Evolutionary conservation across 1,140 invertebrate genomes (phyloP).

Genomic region (Gryon sp.): DNA sequence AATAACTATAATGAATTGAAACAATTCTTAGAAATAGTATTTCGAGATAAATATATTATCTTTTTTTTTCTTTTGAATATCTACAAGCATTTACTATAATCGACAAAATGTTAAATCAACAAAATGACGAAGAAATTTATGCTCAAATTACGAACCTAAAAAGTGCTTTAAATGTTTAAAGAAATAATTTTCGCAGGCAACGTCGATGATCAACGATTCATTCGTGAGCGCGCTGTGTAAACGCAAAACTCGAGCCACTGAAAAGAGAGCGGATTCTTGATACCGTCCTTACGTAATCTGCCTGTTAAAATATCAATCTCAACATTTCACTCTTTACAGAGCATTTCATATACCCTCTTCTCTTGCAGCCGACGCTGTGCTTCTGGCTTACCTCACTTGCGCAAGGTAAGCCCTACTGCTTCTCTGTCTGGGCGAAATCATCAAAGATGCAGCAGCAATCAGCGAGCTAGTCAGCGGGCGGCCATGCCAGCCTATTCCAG

Average conservation of each 20-base stretch:
- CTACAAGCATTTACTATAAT: too few species aligned
- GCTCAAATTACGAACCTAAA: slow-evolving; percentile 2
- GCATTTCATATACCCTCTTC: slow-evolving; percentile 63
- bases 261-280: slow-evolving; percentile 49
- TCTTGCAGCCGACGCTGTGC: slow-evolving; percentile 27
- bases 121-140: too few species aligned
- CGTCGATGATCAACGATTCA: slow-evolving; percentile 50
- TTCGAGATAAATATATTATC: too few species aligned
- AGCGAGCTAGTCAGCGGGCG: slow-evolving; percentile 73
- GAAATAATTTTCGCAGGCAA: slow-evolving; percentile 36
- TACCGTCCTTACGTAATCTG: slow-evolving; percentile 74
- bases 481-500: slow-evolving; percentile 53
- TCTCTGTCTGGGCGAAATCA: slow-evolving; percentile 76
- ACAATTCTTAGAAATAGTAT: too few species aligned
- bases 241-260: slow-evolving; percentile 16
- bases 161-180: slow-evolving; percentile 37
- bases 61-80: too few species aligned
- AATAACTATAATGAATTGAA: too few species aligned
- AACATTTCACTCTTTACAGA: slow-evolving; percentile 74
- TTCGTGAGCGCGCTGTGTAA: slow-evolving; percentile 21
- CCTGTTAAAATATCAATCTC: slow-evolving; percentile 79
- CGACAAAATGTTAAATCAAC: too few species aligned
- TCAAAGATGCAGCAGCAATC: slow-evolving; percentile 80
- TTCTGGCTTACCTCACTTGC: slow-evolving; percentile 51
- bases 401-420: slow-evolving; percentile 63